These are phyloP conservation scores for Papilio glaucus DNA, from an alignment of 1,140 invertebrate genomes.

Conservation along the genomic window DNA sequence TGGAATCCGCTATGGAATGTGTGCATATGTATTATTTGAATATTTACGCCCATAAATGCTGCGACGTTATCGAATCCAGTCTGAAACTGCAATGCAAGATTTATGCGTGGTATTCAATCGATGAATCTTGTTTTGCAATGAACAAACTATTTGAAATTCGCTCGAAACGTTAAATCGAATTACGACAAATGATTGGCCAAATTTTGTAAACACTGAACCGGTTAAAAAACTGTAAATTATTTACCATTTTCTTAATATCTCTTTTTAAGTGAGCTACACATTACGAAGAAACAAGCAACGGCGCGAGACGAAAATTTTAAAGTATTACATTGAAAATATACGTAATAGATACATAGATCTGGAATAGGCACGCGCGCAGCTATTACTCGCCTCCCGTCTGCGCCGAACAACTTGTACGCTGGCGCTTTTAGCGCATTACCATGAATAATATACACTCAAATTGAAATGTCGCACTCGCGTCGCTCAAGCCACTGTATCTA, in stretches of 20 bases:
- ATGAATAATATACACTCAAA: conserved; percentile 82
- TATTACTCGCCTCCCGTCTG: conserved; percentile 70
- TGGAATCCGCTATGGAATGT: conserved; percentile 47
- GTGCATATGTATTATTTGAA: conserved; percentile 57
- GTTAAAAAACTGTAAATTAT: conserved; percentile 59
- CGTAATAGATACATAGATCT: conserved; percentile 63
- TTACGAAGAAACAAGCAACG: conserved; percentile 79
- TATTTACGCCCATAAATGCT: conserved; percentile 49
- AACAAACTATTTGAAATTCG: conserved; percentile 30
- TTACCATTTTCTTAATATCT: conserved; percentile 64
- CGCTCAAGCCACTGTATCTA: conserved; percentile 72
- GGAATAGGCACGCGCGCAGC: conserved; percentile 67
- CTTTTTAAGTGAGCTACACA: conserved; percentile 78
- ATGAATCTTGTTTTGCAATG: conserved; percentile 46
- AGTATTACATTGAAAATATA: conserved; percentile 73
- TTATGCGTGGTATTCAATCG: conserved; percentile 55
- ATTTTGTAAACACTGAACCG: neutral
- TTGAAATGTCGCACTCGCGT: conserved; percentile 82
- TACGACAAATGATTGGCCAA: conserved; percentile 4
- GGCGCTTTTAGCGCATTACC: conserved; percentile 82
- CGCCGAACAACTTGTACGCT: conserved; percentile 65
- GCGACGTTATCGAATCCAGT: conserved; percentile 48
- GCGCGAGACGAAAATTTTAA: conserved; percentile 80
- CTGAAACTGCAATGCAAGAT: conserved; percentile 46
- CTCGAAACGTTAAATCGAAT: conserved; percentile 29